Base-by-base conservation (phyloP, 2,113 vertebrate species). In the Heloderma charlesbogerti region DNA sequence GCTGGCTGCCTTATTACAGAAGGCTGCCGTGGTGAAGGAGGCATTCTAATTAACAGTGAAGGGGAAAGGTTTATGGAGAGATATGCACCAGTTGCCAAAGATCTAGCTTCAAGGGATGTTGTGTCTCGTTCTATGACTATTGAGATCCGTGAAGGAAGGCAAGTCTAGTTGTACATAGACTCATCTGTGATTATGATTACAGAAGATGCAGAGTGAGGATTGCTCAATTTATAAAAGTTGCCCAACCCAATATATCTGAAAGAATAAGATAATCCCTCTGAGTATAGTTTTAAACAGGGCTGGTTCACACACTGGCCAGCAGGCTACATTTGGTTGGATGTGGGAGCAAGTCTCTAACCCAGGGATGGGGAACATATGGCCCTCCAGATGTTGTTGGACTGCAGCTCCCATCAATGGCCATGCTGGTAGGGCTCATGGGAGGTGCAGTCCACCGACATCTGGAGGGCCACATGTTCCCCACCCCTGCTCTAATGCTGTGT, bases 21-120 rank as follows among this genome's bases (percentile, higher is more conserved):
- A 95, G 99, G 99, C 1, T 99, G 99, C 91, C 99, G 99, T 92
- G 99, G 99, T 81, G 99, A 99, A 90, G 99, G 99, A 84, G 99
- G 99, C 37, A 99, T 99, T 95, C 97, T 99, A 67, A 98, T 99
- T 84, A 99, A 99, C 96, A 98, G 98, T 74, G 98, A 99, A 96
- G 99, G 99, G 4, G 99, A 99, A 95, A 97, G 99, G 83, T 99
- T 99, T 96, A 99, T 99, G 99, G 99, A 99, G 96, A 98, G 99
- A 89, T 99, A 99, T 0, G 99, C 99, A 1, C 99, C 99, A 3
- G 99, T 99, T 1, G 99, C 99, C 25, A 99, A 99, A 96, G 99
- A 99, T 95, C 95, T 99, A 95, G 99, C 99, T 29, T 99, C 99
- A 91, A 98, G 99, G 92, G 99, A 99, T 1, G 98, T 99, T 0